phyloP scores from a whole-genome alignment of 2,888 invertebrate species.

The Acanthosoma haemorrhoidale region DNA sequence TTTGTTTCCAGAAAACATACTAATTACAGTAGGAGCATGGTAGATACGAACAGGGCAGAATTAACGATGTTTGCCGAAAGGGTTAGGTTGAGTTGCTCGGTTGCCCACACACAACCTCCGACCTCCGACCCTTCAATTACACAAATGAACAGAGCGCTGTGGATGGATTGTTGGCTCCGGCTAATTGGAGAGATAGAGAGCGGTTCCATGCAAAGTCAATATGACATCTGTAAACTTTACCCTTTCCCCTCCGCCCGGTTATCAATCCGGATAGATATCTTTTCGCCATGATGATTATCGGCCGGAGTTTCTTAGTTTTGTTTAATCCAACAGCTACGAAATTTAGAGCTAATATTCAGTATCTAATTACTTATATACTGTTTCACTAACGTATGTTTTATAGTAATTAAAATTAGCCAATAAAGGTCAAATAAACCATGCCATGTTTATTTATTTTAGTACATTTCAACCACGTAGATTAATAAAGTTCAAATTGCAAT shows the following conservation, averaged over 20 bases:
- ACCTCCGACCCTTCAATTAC: conserved; percentile 22
- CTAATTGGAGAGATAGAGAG: conserved; percentile 19
- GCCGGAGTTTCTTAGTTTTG: too few species aligned
- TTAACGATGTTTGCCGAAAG: conserved; percentile 18
- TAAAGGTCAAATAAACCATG: too few species aligned
- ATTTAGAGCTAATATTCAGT: too few species aligned
- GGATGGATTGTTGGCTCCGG: not conserved
- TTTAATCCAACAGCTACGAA: too few species aligned
- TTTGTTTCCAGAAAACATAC: not conserved
- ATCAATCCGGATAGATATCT: not conserved
- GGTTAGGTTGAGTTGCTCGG: not conserved
- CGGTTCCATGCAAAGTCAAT: conserved; percentile 12
- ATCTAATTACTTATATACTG: too few species aligned
- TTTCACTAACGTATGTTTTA: too few species aligned
- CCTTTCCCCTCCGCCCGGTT: not conserved
- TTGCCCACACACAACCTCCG: conserved; percentile 17
- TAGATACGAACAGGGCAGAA: not conserved
- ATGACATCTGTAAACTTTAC: conserved; percentile 21
- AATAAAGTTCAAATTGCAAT: too few species aligned
- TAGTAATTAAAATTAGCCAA: too few species aligned
- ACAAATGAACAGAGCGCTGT: conserved; percentile 18
- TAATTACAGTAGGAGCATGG: conserved; percentile 1
- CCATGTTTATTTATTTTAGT: too few species aligned
- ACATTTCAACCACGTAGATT: too few species aligned
- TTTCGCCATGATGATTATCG: not conserved